Conservation (phyloP, 2,888 invertebrate species). For the Dichetophora obliterata region DNA sequence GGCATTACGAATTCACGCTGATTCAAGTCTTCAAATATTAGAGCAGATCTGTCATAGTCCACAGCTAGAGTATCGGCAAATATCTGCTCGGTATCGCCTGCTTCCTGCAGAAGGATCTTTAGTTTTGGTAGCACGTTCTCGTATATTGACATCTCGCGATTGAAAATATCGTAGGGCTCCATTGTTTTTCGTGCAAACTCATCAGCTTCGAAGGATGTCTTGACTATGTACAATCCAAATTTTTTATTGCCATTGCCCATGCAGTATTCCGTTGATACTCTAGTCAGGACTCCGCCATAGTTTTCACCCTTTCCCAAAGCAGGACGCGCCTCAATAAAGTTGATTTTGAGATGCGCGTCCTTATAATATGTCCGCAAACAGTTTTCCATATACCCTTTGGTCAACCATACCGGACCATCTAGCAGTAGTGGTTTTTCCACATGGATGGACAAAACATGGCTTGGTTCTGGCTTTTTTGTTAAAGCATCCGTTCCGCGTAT, state of each 20-base stretch:
- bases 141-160: constrained; percentile 67
- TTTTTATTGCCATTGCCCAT: constrained; percentile 35
- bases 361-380: constrained; percentile 56
- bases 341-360: constrained; percentile 53
- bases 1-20: constrained; percentile 60
- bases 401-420: constrained; percentile 63
- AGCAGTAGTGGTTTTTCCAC: constrained; percentile 12
- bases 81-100: constrained; percentile 57
- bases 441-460: background rate
- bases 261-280: constrained; percentile 54
- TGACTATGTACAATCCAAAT: constrained; percentile 56
- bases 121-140: constrained; percentile 64
- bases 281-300: constrained; percentile 61
- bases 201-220: constrained; percentile 63
- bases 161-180: constrained; percentile 64
- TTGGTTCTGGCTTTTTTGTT: background rate
- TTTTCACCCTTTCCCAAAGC: constrained; percentile 66
- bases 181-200: constrained; percentile 60
- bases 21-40: constrained; percentile 66
- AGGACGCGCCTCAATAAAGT: constrained; percentile 51
- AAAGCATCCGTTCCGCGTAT: background rate
- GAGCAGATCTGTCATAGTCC: constrained; percentile 58
- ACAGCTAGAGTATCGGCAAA: constrained; percentile 62
- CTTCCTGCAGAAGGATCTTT: constrained; percentile 55
- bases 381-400: constrained; percentile 56